Evolutionary conservation across 2,113 vertebrate genomes (phyloP).

Genomic region (Tricholaema leucomelas): DNA sequence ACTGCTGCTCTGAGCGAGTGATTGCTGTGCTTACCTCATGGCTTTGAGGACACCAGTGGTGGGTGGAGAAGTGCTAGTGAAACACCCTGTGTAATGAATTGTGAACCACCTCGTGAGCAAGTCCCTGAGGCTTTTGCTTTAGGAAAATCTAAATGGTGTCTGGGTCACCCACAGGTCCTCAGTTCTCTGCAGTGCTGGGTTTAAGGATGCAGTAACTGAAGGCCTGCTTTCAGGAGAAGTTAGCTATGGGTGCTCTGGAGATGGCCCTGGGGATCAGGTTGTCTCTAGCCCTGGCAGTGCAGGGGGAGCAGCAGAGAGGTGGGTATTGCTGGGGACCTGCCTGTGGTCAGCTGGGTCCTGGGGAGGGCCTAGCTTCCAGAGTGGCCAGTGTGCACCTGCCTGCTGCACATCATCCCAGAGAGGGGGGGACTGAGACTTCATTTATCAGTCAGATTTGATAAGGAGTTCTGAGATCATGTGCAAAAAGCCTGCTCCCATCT

Average conservation of each 20-base stretch:
- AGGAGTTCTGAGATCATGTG: neutral
- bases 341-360: neutral
- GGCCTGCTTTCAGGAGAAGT: no score
- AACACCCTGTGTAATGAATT: conserved; percentile 4
- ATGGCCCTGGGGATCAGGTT: fast-evolving
- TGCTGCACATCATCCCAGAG: neutral
- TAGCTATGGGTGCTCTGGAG: no score
- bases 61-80: conserved; percentile 7
- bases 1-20: no score
- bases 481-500: neutral
- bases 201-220: no score
- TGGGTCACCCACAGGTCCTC: neutral
- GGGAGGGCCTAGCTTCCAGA: neutral
- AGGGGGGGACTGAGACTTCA: neutral
- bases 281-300: neutral
- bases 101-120: conserved; percentile 18
- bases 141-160: neutral
- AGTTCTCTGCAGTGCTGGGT: no score
- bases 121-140: neutral
- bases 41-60: conserved; percentile 28
- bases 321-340: neutral
- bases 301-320: neutral
- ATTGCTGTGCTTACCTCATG: conserved; percentile 19
- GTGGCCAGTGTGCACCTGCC: neutral
- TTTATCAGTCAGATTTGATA: neutral